Conservation (phyloP, 30 jellyfish, hydroid and myxozoan genomes). For the Pseudorhiza aurosa region DNA sequence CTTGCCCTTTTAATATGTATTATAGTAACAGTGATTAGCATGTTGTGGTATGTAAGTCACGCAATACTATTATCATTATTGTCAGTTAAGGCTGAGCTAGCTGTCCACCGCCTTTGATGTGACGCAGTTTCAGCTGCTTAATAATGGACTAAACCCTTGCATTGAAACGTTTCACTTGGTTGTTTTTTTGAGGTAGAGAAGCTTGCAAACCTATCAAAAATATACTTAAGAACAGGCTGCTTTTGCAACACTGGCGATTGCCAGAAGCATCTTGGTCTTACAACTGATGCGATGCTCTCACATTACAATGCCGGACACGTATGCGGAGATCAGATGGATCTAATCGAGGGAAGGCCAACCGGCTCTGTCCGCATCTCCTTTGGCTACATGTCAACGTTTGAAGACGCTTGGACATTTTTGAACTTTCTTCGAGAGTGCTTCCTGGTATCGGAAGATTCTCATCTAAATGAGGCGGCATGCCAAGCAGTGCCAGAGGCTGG, state of each 20-base stretch:
- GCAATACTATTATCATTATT: too few species aligned
- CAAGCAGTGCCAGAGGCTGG: too few species aligned
- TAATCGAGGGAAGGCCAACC: conserved; percentile 61
- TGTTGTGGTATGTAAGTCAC: too few species aligned
- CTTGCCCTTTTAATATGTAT: too few species aligned
- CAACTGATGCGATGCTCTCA: conserved; percentile 48
- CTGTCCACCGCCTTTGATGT: too few species aligned
- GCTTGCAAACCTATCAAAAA: conserved; percentile 51
- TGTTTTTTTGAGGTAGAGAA: conserved; percentile 62
- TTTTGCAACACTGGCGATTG: conserved; percentile 75
- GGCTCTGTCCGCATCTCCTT: conserved; percentile 71
- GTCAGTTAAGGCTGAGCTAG: too few species aligned
- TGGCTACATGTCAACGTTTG: conserved; percentile 60
- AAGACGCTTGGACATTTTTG: conserved; percentile 53
- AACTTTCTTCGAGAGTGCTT: conserved; percentile 46
- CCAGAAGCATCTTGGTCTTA: conserved; percentile 55
- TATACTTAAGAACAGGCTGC: conserved; percentile 63
- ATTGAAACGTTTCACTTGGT: too few species aligned
- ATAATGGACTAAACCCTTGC: too few species aligned
- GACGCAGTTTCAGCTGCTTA: too few species aligned
- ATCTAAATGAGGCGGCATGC: too few species aligned
- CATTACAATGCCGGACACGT: conserved; percentile 70
- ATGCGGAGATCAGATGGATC: conserved; percentile 67
- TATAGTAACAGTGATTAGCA: too few species aligned
- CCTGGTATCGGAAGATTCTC: neutral